These are phyloP conservation scores for Folsomia candida DNA, from an alignment of 2,888 invertebrate species.

Conservation along the genomic window DNA sequence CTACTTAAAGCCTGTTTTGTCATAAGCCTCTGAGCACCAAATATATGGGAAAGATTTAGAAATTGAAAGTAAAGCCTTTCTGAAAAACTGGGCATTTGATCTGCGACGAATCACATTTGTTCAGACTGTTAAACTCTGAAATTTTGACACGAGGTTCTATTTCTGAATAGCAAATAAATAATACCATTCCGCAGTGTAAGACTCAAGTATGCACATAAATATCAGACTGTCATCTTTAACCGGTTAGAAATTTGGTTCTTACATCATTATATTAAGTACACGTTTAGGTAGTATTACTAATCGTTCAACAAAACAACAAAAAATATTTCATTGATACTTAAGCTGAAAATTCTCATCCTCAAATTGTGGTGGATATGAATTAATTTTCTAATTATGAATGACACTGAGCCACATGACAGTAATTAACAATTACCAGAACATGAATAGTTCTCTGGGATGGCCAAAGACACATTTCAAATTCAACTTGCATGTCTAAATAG, in stretches of 20 bases:
- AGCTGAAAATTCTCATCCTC: not conserved
- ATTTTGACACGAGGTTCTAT: conserved; percentile 4
- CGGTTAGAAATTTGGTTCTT: not conserved
- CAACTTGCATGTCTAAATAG: not conserved
- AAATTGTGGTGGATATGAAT: not conserved
- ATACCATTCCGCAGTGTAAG: not conserved
- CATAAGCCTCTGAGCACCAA: not conserved
- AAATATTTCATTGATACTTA: not conserved
- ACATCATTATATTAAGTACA: not conserved
- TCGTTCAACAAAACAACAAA: no score
- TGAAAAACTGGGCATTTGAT: not conserved
- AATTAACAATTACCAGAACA: not conserved
- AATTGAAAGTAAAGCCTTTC: not conserved
- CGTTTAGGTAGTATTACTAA: no score
- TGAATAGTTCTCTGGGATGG: not conserved
- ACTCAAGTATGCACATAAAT: no score
- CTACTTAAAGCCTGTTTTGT: not conserved
- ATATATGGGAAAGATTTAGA: not conserved
- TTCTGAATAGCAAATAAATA: not conserved
- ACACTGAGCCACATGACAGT: not conserved
- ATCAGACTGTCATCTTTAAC: no score
- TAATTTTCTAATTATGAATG: not conserved
- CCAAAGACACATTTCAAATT: not conserved
- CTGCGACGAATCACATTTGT: not conserved
- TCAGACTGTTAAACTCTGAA: not conserved